A percentile compares a stretch with the other conserved stretches of the same genome.
These are phyloP conservation scores for Peromyscus californicus DNA, from an alignment of 2,113 vertebrate genomes.

Conservation along the genomic window DNA sequence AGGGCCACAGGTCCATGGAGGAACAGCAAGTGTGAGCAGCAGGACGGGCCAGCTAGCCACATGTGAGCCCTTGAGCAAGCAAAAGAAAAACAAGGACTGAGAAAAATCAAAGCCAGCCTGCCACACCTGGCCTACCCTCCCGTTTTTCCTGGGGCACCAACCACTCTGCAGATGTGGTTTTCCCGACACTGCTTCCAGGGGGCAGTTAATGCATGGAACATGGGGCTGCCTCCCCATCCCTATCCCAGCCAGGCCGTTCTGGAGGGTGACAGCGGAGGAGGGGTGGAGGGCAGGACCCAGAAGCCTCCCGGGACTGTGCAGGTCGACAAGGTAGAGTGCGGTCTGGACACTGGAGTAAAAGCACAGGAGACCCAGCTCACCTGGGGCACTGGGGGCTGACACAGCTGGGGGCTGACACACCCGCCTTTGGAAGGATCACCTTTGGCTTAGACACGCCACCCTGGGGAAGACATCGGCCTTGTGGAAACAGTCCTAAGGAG, in stretches of 20 bases:
- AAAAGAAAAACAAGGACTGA: not conserved
- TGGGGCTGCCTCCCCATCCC: fast-evolving
- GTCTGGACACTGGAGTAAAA: not conserved
- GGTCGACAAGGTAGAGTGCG: not conserved
- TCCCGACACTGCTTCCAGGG: not conserved
- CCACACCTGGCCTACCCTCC: not conserved
- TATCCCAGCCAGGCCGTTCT: not conserved
- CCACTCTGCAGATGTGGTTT: not conserved
- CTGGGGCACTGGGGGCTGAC: too few species aligned
- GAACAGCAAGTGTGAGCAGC: not conserved
- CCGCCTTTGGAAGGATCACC: not conserved
- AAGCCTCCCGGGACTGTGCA: not conserved
- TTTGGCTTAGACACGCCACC: not conserved
- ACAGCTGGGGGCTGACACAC: not conserved
- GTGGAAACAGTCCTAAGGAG: conserved; percentile 11
- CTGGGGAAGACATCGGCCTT: not conserved
- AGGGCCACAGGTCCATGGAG: not conserved
- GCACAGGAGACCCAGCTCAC: not conserved
- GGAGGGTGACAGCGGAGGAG: not conserved
- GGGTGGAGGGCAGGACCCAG: too few species aligned
- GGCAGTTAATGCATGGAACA: not conserved
- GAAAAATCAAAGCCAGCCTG: not conserved
- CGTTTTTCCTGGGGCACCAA: not conserved
- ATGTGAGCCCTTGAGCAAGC: not conserved
- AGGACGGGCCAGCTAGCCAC: not conserved